Percentiles rank a stretch among this genome's conserved stretches.
phyloP scores from a whole-genome alignment of 2,113 vertebrate species.

The Corythornis cristatus region DNA sequence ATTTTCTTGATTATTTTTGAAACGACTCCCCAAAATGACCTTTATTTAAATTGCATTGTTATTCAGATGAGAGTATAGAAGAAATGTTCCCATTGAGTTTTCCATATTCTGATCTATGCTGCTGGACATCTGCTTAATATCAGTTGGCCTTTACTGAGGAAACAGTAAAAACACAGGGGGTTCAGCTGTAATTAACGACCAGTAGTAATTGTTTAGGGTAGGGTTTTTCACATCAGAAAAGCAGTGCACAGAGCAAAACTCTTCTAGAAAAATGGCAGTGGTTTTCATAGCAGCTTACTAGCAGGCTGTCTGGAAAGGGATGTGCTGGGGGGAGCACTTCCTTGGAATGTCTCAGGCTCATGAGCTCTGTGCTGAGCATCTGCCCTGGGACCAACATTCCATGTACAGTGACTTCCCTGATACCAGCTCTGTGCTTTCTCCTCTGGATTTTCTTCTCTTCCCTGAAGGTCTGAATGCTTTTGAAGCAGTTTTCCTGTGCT shows the following conservation, averaged over 20 bases:
- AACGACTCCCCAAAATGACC: not conserved
- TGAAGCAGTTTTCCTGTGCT: not conserved
- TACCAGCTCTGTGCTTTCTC: not conserved
- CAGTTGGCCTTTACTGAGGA: not conserved
- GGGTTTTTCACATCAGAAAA: not conserved
- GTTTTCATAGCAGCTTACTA: not conserved
- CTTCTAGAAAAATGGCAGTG: not conserved
- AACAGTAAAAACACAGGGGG: not conserved
- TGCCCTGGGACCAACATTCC: not conserved
- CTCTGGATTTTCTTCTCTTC: not conserved
- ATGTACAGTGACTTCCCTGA: not conserved
- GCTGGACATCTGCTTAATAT: not conserved
- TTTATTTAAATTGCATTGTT: not conserved
- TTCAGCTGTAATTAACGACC: not conserved
- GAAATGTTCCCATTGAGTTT: not conserved
- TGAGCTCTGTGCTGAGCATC: not conserved
- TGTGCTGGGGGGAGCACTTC: rapidly evolving
- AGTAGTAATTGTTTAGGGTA: not conserved
- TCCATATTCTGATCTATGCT: not conserved
- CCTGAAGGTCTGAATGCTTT: not conserved
- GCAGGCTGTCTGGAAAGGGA: not conserved
- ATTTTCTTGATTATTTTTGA: not conserved
- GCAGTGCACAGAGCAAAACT: not conserved
- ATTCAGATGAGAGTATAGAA: not conserved
- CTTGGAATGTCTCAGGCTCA: not conserved